Base-by-base conservation (phyloP, 2,888 invertebrate species). In the Rhorus exstirpatorius region DNA sequence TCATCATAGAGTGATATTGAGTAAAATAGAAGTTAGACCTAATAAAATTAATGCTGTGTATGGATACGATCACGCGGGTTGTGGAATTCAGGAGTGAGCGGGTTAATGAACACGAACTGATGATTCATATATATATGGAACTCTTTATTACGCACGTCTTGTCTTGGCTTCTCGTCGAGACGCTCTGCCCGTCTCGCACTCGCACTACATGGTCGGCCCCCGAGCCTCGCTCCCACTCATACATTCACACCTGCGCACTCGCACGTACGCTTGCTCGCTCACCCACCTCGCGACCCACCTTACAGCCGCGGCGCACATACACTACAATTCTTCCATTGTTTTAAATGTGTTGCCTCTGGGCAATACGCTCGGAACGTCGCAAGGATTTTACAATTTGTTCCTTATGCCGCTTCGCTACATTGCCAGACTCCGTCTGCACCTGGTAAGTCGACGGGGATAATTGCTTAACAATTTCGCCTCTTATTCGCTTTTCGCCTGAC, bases 401-500 rank as follows among this genome's bases (percentile, higher is more conserved):
- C 0, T 3, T 46, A 31, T 71, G 71, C 12, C 55, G 55, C 44
- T 71, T 71, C 24, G 38, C n/a, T 41, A 71, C 38, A n/a, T 58
- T 58, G 17, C 44, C 58, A 21, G 55, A 41, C 21, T 38, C 58
- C 0, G 41, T 44, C 44, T 58, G 38, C 41, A 74, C 61, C 60
- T 38, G n/a, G 53, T 35, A 74, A n/a, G 63, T 63, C 35, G 61
- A 51, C 49, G 74, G 74, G 0, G 74, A 51, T 12, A 51, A 38
- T 51, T 63, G 74, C 10, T 61, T 74, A n/a, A 63, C 53, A n/a
- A 74, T 63, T 21, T 74, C 63, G 35, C 51, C 74, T 7, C 14
- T 24, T n/a, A 63, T 49, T 14, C 63, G 49, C 38, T 74, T 61
- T 44, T 41, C 51, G 21, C 35, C 49, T 0, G 35, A 6, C 17